Evolutionary conservation across 2,888 invertebrate genomes (phyloP).

Genomic region (Hoplodrina ambigua): DNA sequence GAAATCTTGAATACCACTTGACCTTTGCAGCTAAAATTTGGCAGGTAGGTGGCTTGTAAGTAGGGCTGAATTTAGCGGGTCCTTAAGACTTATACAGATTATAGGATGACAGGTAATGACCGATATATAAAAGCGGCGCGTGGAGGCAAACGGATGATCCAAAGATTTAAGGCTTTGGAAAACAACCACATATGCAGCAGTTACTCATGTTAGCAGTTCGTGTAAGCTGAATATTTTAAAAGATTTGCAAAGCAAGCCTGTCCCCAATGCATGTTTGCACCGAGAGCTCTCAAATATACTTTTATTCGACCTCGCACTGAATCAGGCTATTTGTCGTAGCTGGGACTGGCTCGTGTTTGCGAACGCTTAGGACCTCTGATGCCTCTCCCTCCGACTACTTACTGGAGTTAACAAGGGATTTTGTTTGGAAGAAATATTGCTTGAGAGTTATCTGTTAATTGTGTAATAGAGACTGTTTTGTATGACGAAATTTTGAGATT

Average conservation of each 20-base stretch:
- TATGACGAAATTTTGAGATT: no score
- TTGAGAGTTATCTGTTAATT: no score
- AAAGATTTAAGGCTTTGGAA: no score
- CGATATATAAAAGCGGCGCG: no score
- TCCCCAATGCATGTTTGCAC: slow-evolving; percentile 60
- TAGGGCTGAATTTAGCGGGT: no score
- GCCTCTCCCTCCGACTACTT: slow-evolving; percentile 40
- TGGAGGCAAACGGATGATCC: no score
- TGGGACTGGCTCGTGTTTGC: slow-evolving; percentile 52
- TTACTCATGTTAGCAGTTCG: slow-evolving; percentile 23
- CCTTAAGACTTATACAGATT: no score
- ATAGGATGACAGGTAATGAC: no score
- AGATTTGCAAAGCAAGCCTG: slow-evolving; percentile 63
- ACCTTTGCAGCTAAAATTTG: no score
- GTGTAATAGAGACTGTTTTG: no score
- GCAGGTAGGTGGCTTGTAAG: no score
- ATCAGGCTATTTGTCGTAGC: slow-evolving; percentile 63
- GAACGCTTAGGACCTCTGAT: slow-evolving; percentile 45
- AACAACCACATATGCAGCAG: not conserved
- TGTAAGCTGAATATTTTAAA: slow-evolving; percentile 65
- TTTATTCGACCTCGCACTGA: slow-evolving; percentile 62
- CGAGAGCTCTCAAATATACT: slow-evolving; percentile 58
- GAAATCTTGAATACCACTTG: no score
- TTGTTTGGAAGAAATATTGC: slow-evolving; percentile 31
- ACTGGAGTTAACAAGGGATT: slow-evolving; percentile 31